These are phyloP conservation scores for Rhinolophus sinicus DNA, from an alignment of 2,113 vertebrate species.

Conservation along the genomic window DNA sequence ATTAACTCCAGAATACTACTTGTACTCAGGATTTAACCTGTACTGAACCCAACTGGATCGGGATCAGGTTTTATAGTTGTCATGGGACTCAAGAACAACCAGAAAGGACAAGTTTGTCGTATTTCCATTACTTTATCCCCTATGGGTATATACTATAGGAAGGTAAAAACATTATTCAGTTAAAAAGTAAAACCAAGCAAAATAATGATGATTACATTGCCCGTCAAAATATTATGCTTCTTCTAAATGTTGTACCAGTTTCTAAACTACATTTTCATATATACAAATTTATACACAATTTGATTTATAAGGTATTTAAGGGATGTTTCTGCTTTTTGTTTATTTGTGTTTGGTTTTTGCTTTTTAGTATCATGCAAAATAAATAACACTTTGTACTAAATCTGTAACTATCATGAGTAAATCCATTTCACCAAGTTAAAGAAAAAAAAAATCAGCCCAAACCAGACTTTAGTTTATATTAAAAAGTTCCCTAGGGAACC, in stretches of 20 bases:
- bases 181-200: conserved; percentile 34
- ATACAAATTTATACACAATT: not conserved
- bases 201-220: not conserved
- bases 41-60: not conserved
- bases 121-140: not conserved
- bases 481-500: conserved; percentile 55
- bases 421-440: conserved; percentile 25
- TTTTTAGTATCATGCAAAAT: conserved; percentile 57
- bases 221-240: not conserved
- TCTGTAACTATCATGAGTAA: conserved; percentile 56
- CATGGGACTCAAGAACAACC: not conserved
- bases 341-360: not conserved
- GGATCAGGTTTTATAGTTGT: not conserved
- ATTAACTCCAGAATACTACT: not conserved
- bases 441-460: conserved; percentile 46
- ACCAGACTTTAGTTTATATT: conserved; percentile 64
- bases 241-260: not conserved
- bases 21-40: not conserved
- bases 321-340: conserved; percentile 9
- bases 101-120: not conserved
- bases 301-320: not conserved
- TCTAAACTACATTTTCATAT: not conserved
- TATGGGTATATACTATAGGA: not conserved
- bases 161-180: not conserved
- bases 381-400: conserved; percentile 56